These are phyloP conservation scores for Vidua macroura DNA, from an alignment of 2,113 vertebrate species.

Conservation along the genomic window DNA sequence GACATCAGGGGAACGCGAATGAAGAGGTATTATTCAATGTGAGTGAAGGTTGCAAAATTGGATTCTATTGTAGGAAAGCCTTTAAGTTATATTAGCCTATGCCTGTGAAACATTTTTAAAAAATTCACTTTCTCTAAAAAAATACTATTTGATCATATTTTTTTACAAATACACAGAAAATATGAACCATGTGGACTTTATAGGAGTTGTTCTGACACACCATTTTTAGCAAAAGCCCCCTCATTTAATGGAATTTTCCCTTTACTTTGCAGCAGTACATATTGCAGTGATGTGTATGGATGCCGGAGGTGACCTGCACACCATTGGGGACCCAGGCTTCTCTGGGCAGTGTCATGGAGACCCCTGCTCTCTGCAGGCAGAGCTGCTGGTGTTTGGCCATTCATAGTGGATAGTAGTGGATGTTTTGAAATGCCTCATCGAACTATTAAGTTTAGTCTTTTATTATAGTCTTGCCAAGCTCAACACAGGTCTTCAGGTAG, in stretches of 20 bases:
- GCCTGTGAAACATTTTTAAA: background rate
- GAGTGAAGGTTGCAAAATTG: conserved; percentile 2
- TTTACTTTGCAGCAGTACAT: background rate
- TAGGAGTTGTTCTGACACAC: background rate
- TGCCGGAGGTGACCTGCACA: rapidly evolving
- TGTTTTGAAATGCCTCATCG: rapidly evolving
- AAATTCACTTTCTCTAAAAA: background rate
- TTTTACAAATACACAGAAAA: background rate
- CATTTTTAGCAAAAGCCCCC: background rate
- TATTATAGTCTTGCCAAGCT: background rate
- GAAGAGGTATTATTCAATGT: background rate
- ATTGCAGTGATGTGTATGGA: background rate
- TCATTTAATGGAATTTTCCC: background rate
- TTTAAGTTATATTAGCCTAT: conserved; percentile 11
- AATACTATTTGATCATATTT: background rate
- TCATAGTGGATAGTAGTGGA: background rate
- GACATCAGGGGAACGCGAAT: background rate
- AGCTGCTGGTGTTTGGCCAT: background rate
- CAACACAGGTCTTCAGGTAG: background rate
- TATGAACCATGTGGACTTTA: background rate
- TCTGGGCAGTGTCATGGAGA: background rate
- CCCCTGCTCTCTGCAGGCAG: background rate
- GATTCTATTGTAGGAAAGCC: background rate
- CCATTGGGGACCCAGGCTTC: rapidly evolving
- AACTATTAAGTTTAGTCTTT: background rate